Percentiles rank a stretch among this genome's conserved stretches.
phyloP scores from a whole-genome alignment of 2,888 invertebrate genomes.

The Tetragnatha montana region DNA sequence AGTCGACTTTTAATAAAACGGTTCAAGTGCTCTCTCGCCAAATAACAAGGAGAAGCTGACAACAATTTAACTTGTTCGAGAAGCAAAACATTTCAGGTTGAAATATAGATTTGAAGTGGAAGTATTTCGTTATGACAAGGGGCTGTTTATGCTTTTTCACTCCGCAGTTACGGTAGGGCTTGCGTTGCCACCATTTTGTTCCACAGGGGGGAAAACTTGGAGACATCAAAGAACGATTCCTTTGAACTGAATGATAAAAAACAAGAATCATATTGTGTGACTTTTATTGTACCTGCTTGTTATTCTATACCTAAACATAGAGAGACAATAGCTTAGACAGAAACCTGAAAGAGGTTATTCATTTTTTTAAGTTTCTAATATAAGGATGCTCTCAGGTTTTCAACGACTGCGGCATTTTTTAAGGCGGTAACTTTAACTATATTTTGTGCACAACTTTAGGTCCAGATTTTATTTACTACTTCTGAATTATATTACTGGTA shows the following conservation, averaged over 20 bases:
- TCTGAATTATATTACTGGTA: too few species aligned
- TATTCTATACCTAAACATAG: neutral
- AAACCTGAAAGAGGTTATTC: too few species aligned
- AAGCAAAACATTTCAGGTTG: slow-evolving; percentile 26
- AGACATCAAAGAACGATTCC: slow-evolving; percentile 6
- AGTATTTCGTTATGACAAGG: slow-evolving; percentile 21
- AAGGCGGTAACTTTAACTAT: too few species aligned
- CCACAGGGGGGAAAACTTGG: neutral
- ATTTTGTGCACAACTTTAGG: too few species aligned
- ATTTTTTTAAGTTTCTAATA: too few species aligned
- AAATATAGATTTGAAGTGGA: neutral
- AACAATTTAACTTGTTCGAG: slow-evolving; percentile 18
- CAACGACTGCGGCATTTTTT: too few species aligned
- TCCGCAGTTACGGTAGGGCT: neutral
- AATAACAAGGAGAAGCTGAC: slow-evolving; percentile 21
- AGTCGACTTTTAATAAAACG: slow-evolving; percentile 24
- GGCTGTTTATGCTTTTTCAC: neutral
- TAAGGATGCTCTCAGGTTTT: too few species aligned
- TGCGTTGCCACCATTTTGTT: slow-evolving; percentile 25
- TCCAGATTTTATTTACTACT: too few species aligned
- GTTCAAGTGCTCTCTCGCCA: slow-evolving; percentile 21
- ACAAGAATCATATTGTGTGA: neutral
- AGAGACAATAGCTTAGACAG: too few species aligned
- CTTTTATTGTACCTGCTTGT: neutral
- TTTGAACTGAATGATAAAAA: neutral